Evolutionary conservation across 2,797 vertebrate species (phyloP), one percentile per base, ranked within the genome.

Genomic region (Microchirus variegatus): DNA sequence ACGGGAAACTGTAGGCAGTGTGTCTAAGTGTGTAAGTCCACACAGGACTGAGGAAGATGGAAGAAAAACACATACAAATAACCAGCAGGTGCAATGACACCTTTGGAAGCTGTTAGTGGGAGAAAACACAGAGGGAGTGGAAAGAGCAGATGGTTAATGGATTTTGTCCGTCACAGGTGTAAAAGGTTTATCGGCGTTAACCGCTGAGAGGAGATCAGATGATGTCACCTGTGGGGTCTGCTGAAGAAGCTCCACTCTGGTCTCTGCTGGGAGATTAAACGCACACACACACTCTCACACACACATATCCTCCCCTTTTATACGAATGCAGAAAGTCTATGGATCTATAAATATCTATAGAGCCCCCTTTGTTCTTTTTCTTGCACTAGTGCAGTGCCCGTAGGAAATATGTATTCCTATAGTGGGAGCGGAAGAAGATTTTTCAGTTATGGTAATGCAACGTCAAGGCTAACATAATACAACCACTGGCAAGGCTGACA

Each of bases 141-240:
- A 59, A 41, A 48, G 64, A 78, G 57, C 63, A 78, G 64, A 72
- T 75, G 70, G 73, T 44, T 12, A 52, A 38, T 10, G 17, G 35
- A 14, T 9, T 11, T 15, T 63, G 41, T n/a, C 47, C 42, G 60
- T n/a, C 48, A 64, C 46, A 41, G 37, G 36, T 19, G 73, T 81
- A 75, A 78, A 74, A 70, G 53, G 37, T 75, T 76, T 73, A 64
- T 19, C 70, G 69, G 59, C 19, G 51, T 77, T 83, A 63, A 76
- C 78, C 80, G 75, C 70, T 63, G 69, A 65, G 63, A 62, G 17
- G 65, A 87, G 82, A 68, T 68, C 70, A 70, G 67, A 82, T 89
- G 82, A 86, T 77, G 67, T 87, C 81, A 83, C 81, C 78, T 79
- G 69, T 72, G 19, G 71, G 76, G 41, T 55, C 75, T 52, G 17